Conservation (phyloP, 2,888 invertebrate species). For the Barypeithes pellucidus region DNA sequence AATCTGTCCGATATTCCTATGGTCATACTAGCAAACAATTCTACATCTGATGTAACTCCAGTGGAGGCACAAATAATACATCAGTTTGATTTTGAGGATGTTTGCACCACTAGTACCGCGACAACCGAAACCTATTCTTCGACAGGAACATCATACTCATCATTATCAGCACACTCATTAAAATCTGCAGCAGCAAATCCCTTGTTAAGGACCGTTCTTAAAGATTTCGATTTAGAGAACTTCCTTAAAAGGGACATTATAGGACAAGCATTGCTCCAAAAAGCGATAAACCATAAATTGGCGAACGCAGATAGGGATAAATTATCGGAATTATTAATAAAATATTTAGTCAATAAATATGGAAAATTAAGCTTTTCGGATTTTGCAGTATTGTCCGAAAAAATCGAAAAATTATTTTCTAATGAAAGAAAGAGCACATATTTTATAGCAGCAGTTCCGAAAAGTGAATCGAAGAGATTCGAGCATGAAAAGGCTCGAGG, state of each 20-base stretch:
- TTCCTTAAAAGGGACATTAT: constrained; percentile 19
- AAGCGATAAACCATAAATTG: not conserved
- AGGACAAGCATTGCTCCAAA: constrained; percentile 11
- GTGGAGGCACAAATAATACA: not conserved
- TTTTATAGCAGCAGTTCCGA: not conserved
- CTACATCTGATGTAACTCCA: not conserved
- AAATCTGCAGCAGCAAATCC: not conserved
- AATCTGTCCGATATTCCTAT: not conserved
- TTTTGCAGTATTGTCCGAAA: not conserved
- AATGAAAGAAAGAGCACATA: not conserved
- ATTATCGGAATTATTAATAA: constrained; percentile 6
- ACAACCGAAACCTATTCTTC: not conserved
- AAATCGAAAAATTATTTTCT: constrained; percentile 1
- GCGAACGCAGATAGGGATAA: not conserved
- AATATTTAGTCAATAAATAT: not conserved
- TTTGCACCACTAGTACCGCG: not conserved
- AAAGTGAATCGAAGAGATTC: not conserved
- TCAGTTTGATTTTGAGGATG: not conserved
- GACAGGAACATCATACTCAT: not conserved
- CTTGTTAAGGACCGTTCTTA: not conserved
- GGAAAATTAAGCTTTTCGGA: not conserved
- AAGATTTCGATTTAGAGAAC: not conserved
- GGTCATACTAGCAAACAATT: not conserved
- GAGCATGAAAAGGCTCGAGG: constrained; percentile 15
- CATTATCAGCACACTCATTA: not conserved